Conservation (phyloP, 2,888 invertebrate genomes). For the Amphipyra tragopoginis region DNA sequence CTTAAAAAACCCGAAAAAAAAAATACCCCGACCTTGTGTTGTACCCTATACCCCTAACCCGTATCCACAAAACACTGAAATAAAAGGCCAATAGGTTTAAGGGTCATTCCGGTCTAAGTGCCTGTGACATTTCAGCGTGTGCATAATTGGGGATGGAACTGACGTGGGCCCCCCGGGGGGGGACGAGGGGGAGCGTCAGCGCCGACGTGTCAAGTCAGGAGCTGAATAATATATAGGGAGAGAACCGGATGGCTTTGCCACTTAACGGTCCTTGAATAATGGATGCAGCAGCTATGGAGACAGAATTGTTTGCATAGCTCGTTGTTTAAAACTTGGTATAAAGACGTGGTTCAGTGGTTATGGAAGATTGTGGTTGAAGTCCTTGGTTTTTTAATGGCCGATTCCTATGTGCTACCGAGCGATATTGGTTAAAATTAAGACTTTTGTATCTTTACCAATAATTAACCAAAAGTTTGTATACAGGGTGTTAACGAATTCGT, state of each 20-base stretch:
- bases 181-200: constrained; percentile 67
- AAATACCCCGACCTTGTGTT: constrained; percentile 62
- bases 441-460: too few species aligned
- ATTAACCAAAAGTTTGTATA: too few species aligned
- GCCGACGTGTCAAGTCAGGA: constrained; percentile 87
- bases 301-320: constrained; percentile 58
- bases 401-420: too few species aligned
- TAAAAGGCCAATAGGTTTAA: constrained; percentile 88
- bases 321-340: constrained; percentile 2
- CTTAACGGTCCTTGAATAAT: constrained; percentile 86
- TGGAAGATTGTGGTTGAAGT: constrained; percentile 1
- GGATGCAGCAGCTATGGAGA: constrained; percentile 71
- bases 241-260: constrained; percentile 85
- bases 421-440: too few species aligned
- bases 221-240: constrained; percentile 86
- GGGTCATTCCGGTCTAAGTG: constrained; percentile 85
- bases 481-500: too few species aligned
- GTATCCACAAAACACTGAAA: constrained; percentile 75
- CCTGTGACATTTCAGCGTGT: constrained; percentile 84
- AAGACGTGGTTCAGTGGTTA: too few species aligned
- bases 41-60: constrained; percentile 70
- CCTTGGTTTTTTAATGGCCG: too few species aligned
- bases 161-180: constrained; percentile 70
- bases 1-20: constrained; percentile 49
- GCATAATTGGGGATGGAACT: constrained; percentile 87